Base-by-base conservation (phyloP, 1,140 invertebrate genomes). In the Nasonia longicornis region DNA sequence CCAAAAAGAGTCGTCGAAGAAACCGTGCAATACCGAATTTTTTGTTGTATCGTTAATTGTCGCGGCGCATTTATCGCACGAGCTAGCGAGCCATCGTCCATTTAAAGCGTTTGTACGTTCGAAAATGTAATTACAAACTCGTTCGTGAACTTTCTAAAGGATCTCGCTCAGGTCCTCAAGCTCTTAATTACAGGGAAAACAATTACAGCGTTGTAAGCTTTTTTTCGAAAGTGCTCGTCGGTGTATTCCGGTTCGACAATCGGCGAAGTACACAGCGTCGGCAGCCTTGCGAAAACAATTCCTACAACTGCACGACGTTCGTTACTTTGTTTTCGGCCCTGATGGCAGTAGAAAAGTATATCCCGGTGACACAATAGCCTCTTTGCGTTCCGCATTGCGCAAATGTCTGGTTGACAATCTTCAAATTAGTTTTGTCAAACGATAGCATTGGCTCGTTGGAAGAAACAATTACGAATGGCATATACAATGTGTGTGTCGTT, bases 291-390 rank as follows among this genome's bases (percentile, higher is more conserved):
- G 70, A 78, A 73, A 82, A 77, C 70, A 67, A 77, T 74, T 81
- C 29, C 35, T 71, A 10, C 42, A 31, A 75, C 20, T 48, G 42
- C 63, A 22, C 63, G 22, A 77, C 80, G 72, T 81, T 71, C 73
- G 22, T 81, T 71, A 71, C 80, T 72, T 81, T 72, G 80, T 81
- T 66, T 4, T 70, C 80, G 80, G 20, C 42, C 63, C n/a, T 45
- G 20, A 20, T 58, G 20, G 20, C 16, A n/a, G 52, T 10, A 52
- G 80, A 77, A 71, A 81, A 42, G 38, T 42, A 12, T 45, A 71
- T 63, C 35, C 38, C 48, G 69, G 73, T 81, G 80, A 81, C 80
- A 81, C 80, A 81, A 81, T 81, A 77, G 80, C 74, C 80, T 77
- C 45, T 81, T 81, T 81, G n/a, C 73, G 66, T 52, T 12, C 52